Base-by-base conservation (phyloP, 2,888 invertebrate species). In the Meloe dianella region DNA sequence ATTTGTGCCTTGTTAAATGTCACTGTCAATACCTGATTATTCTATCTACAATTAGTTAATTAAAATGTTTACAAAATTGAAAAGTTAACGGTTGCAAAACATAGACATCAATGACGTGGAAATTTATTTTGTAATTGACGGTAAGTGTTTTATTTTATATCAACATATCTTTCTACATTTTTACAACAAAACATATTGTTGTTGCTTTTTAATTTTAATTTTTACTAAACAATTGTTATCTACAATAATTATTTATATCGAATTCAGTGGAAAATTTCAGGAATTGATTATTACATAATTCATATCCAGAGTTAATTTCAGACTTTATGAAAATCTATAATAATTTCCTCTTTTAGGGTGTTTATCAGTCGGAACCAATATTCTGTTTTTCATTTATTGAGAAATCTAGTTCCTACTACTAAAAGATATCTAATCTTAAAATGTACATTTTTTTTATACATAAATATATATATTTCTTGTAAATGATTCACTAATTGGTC, bases 281-380 rank as follows among this genome's bases (percentile, higher is more conserved):
- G 8, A 32, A 32, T 7, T 32, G 32, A 2, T 1, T 32, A 32
- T 32, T 32, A 32, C 8, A n/a, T n/a, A 47, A 47, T 47, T 47
- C 47, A 10, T 47, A 10, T 20, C 8, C 10, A 20, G 20, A 22
- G 20, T 22, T 41, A 41, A 17, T 41, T 17, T 64, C 60, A 41
- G 57, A 47, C 63, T 68, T 70, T 70, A 73, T 73, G 71, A 73
- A 73, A 70, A 72, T 72, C 68, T 70, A 68, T 70, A 73, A 68
- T 70, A 73, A 69, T 71, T 73, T 68, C 66, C 70, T 66, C 69
- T 72, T 73, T 74, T 70, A 74, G 68, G 64, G 71, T 72, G 73
- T 71, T 70, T 76, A 74, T 69, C 72, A 73, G 72, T 72, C 72
- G 75, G 73, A 76, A 76, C 73, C 76, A 75, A 76, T 76, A 76